Base-by-base conservation (phyloP, 92 coral and sea anemone species). In the Paramuricea clavata region DNA sequence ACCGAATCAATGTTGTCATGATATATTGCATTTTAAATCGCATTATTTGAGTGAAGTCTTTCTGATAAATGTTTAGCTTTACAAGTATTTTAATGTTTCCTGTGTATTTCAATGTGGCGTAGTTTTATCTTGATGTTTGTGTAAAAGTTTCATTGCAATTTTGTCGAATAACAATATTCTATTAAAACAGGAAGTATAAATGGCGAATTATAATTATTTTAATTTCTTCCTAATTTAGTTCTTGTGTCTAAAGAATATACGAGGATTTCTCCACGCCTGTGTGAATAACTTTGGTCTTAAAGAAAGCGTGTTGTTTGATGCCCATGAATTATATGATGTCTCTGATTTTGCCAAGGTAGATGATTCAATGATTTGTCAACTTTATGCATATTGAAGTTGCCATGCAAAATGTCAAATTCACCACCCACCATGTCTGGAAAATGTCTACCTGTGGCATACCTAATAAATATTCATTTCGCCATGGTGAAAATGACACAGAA, bases 271-370 rank as follows among this genome's bases (percentile, higher is more conserved):
- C 8, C 83, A 93, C 19, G 93, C 99, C 33, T 97, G 99, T 85
- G 69, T 80, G 34, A 88, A 90, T 41, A 68, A 88, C 41, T 97
- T 97, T 88, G 93, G 95, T 74, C 83, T 97, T 44, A 85, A 83
- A 11, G 82, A 88, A 47, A 93, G 87, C 12, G 98, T 93, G 68
- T 77, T 97, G 49, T 97, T 97, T 77, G 98, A 97, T 84, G 97
- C 95, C 3, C 92, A 84, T 42, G 99, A 94, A 65, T 76, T 97
- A 22, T 97, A 87, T 85, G 99, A 97, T 56, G 99, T 97, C 31
- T 97, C 99, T 4, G 97, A 97, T 67, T 97, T 97, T 62, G 98
- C 92, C 0, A 97, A 97, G 97, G 99, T 97, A 86, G 22, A 83
- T n/a, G n/a, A n/a, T n/a, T n/a, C n/a, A n/a, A n/a, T n/a, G n/a